These are phyloP conservation scores for Marisa cornuarietis DNA, from an alignment of 1,140 invertebrate genomes.

Conservation along the genomic window DNA sequence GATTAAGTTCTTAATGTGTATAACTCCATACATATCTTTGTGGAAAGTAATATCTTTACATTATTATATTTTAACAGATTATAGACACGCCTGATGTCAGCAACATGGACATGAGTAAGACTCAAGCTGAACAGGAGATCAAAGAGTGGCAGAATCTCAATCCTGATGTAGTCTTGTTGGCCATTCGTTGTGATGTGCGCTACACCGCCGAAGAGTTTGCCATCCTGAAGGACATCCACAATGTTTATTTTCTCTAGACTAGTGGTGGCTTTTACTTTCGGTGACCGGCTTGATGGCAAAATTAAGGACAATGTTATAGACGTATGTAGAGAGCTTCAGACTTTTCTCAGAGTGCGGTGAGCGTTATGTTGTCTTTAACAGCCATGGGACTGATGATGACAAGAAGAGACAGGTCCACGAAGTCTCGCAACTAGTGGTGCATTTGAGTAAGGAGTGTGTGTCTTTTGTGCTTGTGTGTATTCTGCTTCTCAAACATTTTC, in stretches of 20 bases:
- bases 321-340: not conserved
- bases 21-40: too few relatives aligned
- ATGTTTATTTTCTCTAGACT: not conserved
- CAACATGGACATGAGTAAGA: not conserved
- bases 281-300: not conserved
- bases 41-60: too few relatives aligned
- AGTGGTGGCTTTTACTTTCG: not conserved
- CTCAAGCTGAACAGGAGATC: not conserved
- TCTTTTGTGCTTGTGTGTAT: too few relatives aligned
- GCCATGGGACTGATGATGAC: not conserved
- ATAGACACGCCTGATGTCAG: not conserved
- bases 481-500: too few relatives aligned
- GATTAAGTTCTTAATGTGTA: too few relatives aligned
- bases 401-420: not conserved
- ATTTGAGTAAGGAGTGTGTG: too few relatives aligned
- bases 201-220: not conserved
- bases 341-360: not conserved
- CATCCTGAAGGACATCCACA: not conserved
- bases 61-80: not conserved
- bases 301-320: not conserved
- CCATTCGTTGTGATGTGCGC: not conserved
- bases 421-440: too few relatives aligned
- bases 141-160: not conserved
- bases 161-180: not conserved
- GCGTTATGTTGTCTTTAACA: not conserved